Evolutionary conservation across 1,140 invertebrate species (phyloP), one percentile per base, ranked within the genome.

Genomic region (Ptiloglossa arizonensis): DNA sequence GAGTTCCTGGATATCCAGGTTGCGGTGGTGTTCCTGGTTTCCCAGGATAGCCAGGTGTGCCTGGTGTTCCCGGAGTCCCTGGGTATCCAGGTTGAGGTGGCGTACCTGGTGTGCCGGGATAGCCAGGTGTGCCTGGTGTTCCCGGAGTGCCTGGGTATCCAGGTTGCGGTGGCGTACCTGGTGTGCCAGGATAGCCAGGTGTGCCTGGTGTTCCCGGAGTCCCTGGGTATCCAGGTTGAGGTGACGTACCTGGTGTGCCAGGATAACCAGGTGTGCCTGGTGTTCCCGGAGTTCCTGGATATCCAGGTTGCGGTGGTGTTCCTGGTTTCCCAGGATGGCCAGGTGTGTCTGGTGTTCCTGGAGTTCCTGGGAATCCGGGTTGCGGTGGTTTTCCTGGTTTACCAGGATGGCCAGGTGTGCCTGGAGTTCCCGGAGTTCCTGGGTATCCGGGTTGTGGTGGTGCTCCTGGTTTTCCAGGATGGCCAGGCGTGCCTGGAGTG

Each of bases 361-460:
- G 46, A 38, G 38, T 69, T 6, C 78, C 73, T 0, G 74, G 63
- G 27, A 62, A 5, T 3, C 72, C 63, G 0, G 91, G 35, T 89
- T 93, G 72, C 87, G 86, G 74, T 87, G 93, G 27, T 84, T 76
- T 68, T 83, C 93, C 66, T 89, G 91, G 72, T 5, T 63, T 70
- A 2, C 44, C 79, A 2, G 78, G 52, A 27, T 19, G 9, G 8
- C 22, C 56, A n/a, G 63, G 75, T 9, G n/a, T 59, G n/a, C 73
- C 57, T 0, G 62, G 54, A 1, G 5, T 77, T 5, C 54, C 52
- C 0, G 80, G 52, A 0, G 3, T n/a, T 5, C 77, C 76, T 3
- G 76, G 89, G 60, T 85, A 79, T 52, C 89, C 89, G 35, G 80
- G 80, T 19, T 56, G 50, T 3, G n/a, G 44, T 22, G 38, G 63